phyloP scores from a whole-genome alignment of 2,888 invertebrate genomes.

The Omphaloscelis lunosa region DNA sequence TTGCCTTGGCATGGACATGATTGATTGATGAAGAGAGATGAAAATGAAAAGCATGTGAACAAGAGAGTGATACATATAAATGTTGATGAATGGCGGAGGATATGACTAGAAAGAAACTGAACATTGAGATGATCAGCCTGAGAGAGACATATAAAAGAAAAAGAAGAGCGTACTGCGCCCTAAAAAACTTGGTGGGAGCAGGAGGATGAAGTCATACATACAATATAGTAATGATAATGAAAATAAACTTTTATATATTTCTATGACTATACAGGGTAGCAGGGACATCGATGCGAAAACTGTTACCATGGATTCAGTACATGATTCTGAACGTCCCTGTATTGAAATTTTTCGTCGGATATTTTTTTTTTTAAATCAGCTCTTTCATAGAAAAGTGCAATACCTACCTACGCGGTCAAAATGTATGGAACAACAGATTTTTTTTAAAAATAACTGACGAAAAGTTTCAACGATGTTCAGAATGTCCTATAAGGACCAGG shows the following conservation, averaged over 20 bases:
- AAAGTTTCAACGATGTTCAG: no score
- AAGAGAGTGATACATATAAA: not conserved
- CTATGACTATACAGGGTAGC: no score
- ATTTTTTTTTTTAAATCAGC: no score
- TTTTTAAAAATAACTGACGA: no score
- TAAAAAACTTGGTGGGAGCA: not conserved
- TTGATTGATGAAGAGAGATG: not conserved
- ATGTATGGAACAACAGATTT: no score
- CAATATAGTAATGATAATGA: not conserved
- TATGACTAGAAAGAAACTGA: not conserved
- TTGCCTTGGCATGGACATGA: not conserved
- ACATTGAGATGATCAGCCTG: not conserved
- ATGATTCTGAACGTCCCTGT: no score
- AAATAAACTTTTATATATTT: not conserved
- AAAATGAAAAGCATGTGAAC: not conserved
- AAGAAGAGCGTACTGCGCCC: not conserved
- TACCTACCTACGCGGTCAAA: no score
- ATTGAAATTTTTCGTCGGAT: no score
- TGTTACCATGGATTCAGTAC: no score
- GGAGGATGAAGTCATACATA: not conserved
- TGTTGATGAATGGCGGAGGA: not conserved
- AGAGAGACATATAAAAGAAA: not conserved
- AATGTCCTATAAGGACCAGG: no score
- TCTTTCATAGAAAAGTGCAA: no score
- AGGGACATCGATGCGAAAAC: no score